Evolutionary conservation across 2,113 vertebrate genomes (phyloP), one percentile per base, ranked within the genome.

Genomic region (Phainopepla nitens): DNA sequence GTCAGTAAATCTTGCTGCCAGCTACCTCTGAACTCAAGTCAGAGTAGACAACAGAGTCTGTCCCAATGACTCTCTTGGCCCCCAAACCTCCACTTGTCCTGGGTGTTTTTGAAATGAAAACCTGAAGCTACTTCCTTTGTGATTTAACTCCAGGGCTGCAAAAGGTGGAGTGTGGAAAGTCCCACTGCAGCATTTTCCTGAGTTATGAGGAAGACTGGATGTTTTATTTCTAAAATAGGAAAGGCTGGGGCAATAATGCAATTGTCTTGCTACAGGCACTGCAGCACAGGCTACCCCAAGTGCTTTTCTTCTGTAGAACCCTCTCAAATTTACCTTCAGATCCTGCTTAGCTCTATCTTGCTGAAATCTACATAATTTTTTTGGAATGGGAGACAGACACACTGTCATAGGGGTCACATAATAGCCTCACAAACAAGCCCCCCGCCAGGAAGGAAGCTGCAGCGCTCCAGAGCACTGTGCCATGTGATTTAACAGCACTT

Each of bases 401-500:
- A 4, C 41, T 44, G 41, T 79, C 2, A 1, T 49, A 62, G 60
- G 79, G 82, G 87, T 87, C 93, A 45, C 22, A 1, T 41, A 42
- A 72, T 9, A 69, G 82, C 62, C 62, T 92, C 49, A 57, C 57
- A 87, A 83, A 65, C 56, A 94, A 56, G 66, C 81, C 61, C 82
- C 41, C 19, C 87, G 84, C 76, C 78, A 72, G 66, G 61, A 82
- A 14, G 66, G 77, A 84, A 82, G 57, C 85, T 85, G 61, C 79
- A 85, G 66, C 70, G 19, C 80, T 80, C 62, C 0, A 10, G 83
- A 73, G 66, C 13, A 1, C 88, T 1, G 9, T 14, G 1, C 62
- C 5, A 8, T 93, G 82, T 90, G 62, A 88, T 97, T 91, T 95
- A 93, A 60, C 70, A 90, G 75, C 94, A 85, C 71, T 93, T 91